Evolutionary conservation across 2,113 vertebrate genomes (phyloP), one percentile per base, ranked within the genome.

Genomic region (Anser cygnoides): DNA sequence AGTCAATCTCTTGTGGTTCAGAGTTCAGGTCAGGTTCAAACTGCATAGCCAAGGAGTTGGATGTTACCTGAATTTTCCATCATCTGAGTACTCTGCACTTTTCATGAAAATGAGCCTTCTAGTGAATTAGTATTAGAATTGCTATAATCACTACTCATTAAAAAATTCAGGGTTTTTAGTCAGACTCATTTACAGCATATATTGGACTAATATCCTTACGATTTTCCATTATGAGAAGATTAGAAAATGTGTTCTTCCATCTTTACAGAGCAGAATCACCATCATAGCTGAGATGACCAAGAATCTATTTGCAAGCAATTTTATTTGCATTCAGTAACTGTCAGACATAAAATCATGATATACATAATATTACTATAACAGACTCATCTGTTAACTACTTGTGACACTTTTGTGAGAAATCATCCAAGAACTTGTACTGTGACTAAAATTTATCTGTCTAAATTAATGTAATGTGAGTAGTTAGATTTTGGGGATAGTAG

Each of bases 181-280:
- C 59, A 74, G 33, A 67, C 37, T 90, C 46, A 71, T 95, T 95
- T 91, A 58, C 4, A 11, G 59, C 35, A 71, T 82, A n/a, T 90
- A 83, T 83, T 90, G 79, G 39, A 82, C 66, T 89, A 79, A 87
- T 89, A 78, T 28, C 59, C 62, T 92, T 93, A 85, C 58, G 78
- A 33, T 68, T 82, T 94, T 87, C 57, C 33, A 23, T 90, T 90
- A 77, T 68, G 43, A 75, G 76, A 79, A 88, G 39, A 88, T 85
- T 35, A 80, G 72, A 94, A 94, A 86, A 71, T 77, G 50, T 70
- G 26, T 76, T 93, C 63, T 87, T 79, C 7, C 46, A 0, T 94
- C 76, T 74, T 90, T 66, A 37, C 71, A 71, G 76, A 84, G 37
- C 65, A 83, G 55, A 83, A 83, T 88, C 76, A 77, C 46, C 28